Evolutionary conservation across 2,888 invertebrate genomes (phyloP).

Genomic region (Augiades crinisus): DNA sequence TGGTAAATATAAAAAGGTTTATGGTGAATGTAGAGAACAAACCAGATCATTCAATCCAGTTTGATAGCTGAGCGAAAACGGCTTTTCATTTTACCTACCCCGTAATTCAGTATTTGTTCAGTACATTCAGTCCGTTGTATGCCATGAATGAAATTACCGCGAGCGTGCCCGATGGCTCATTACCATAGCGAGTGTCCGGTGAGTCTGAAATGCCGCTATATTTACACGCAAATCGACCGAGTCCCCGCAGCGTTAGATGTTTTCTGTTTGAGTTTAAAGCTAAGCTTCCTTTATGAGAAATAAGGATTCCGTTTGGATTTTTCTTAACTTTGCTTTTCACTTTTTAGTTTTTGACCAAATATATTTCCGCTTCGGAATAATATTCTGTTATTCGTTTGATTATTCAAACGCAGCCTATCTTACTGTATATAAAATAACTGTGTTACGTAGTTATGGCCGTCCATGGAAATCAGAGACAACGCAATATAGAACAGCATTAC

Average conservation of each 20-base stretch:
- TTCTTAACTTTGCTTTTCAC: too few relatives aligned
- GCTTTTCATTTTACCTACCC: background rate
- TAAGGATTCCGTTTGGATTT: background rate
- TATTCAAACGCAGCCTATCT: too few relatives aligned
- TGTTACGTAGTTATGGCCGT: too few relatives aligned
- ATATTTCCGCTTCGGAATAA: too few relatives aligned
- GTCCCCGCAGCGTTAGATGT: slow-evolving; percentile 57
- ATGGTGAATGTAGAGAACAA: too few relatives aligned
- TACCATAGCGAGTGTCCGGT: slow-evolving; percentile 53
- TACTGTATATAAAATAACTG: too few relatives aligned
- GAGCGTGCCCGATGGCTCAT: slow-evolving; percentile 43
- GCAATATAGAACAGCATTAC: too few relatives aligned
- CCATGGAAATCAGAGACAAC: too few relatives aligned
- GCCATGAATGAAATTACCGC: slow-evolving; percentile 58
- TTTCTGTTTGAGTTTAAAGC: slow-evolving; percentile 76
- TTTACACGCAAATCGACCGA: slow-evolving; percentile 26
- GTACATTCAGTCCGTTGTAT: slow-evolving; percentile 1
- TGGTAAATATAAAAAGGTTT: too few relatives aligned
- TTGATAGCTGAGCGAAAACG: background rate
- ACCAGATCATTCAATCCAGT: too few relatives aligned
- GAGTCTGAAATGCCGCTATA: slow-evolving; percentile 48
- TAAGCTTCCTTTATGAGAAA: slow-evolving; percentile 54
- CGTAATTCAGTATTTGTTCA: background rate
- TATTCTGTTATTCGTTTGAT: too few relatives aligned
- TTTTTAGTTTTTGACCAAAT: too few relatives aligned